Conservation (phyloP, 2,797 vertebrate genomes). For the Pteronotus mesoamericanus region DNA sequence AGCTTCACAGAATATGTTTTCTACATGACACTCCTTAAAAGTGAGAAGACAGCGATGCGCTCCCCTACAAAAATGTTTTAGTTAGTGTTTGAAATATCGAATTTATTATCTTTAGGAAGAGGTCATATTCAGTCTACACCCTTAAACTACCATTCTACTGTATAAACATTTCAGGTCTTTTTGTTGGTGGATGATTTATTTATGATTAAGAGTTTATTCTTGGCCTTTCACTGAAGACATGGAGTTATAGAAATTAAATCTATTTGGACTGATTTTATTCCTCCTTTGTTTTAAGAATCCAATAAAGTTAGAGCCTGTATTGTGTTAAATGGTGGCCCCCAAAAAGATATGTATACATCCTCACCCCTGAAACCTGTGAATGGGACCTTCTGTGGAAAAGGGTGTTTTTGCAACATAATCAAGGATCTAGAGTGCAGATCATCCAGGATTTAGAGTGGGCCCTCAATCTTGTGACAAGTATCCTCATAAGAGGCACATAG, state of each 20-base stretch:
- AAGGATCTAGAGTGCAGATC: neutral
- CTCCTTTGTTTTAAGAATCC: neutral
- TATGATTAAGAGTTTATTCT: neutral
- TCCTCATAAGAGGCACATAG: neutral
- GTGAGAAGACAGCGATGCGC: neutral
- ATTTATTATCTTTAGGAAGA: conserved; percentile 11
- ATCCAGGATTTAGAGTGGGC: neutral
- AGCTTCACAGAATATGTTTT: neutral
- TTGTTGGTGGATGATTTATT: neutral
- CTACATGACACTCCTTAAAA: neutral
- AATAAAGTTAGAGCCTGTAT: neutral
- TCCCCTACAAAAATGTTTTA: neutral
- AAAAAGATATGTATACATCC: neutral
- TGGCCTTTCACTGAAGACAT: neutral
- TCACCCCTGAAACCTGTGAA: neutral
- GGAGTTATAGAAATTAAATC: neutral
- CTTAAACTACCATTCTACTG: neutral
- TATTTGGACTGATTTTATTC: neutral
- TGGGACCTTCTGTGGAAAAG: neutral
- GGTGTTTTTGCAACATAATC: neutral
- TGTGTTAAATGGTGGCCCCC: neutral
- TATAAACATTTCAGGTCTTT: neutral
- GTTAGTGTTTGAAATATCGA: conserved; percentile 11
- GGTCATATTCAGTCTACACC: neutral
- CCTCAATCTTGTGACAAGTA: neutral